Percentiles rank a stretch among this genome's conserved stretches.
Conservation (phyloP, 1,140 invertebrate genomes). For the Lasioglossum baleicum region DNA sequence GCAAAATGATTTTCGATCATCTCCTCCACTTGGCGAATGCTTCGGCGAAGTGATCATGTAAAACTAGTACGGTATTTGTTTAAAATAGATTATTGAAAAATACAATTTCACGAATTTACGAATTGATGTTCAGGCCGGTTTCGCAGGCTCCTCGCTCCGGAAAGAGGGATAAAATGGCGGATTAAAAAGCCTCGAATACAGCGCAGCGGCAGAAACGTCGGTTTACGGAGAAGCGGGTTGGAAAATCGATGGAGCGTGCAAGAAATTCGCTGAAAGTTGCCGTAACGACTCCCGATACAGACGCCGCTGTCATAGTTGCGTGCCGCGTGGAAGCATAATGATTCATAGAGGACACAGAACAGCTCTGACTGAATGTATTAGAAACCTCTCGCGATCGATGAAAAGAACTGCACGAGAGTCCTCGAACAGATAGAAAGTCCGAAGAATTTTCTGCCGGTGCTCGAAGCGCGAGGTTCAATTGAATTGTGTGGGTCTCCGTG, state of each 20-base stretch:
- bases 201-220: too few relatives aligned
- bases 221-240: background rate
- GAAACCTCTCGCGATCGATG: background rate
- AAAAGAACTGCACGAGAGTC: background rate
- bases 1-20: too few relatives aligned
- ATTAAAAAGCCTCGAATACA: background rate
- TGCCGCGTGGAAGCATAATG: background rate
- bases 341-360: background rate
- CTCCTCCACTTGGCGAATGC: too few relatives aligned
- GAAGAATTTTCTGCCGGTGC: background rate
- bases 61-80: too few relatives aligned
- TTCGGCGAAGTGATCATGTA: too few relatives aligned
- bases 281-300: background rate
- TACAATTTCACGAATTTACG: too few relatives aligned
- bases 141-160: too few relatives aligned
- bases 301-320: background rate
- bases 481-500: too few relatives aligned
- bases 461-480: background rate
- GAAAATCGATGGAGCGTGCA: background rate
- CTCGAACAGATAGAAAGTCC: background rate
- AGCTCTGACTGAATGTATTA: background rate
- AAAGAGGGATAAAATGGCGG: background rate
- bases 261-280: background rate
- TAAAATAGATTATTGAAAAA: too few relatives aligned
- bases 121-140: too few relatives aligned